Base-by-base conservation (phyloP, 1,140 invertebrate genomes). In the Atta texana region DNA sequence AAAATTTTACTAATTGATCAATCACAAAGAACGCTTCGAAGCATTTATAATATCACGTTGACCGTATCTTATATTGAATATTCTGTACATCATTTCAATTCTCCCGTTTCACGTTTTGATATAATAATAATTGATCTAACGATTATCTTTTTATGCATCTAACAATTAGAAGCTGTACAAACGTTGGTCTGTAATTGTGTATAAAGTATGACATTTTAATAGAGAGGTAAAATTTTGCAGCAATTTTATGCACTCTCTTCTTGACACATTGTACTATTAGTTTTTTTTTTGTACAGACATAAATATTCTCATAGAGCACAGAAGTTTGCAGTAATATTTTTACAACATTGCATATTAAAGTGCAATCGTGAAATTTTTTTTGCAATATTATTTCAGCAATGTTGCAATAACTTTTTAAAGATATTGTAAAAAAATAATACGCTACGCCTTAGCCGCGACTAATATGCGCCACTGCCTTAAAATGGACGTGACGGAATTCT, bases 141-240 rank as follows among this genome's bases (percentile, higher is more conserved):
- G 14, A 74, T 82, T 59, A 61, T 2, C 3, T 39, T 61, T n/a
- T 24, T 63, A 63, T 21, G 12, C 31, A 81, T 69, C 8, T 75
- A 55, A 85, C 6, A 59, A 55, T 66, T 44, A 44, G 16, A 78
- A 53, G 71, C 21, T 85, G 10, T 85, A 85, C 49, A 85, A 78
- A 85, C 63, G 18, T 66, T 63, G 16, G 44, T 74, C 66, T 59
- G 24, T 57, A 82, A 81, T 69, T 10, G 14, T 81, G 12, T 85
- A 75, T 63, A 69, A 81, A 69, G 21, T 71, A 34, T 84, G 39
- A 74, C 28, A 44, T 59, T 85, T 14, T 63, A 44, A 63, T n/a
- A 55, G 3, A 44, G 14, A 64, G 10, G 5, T 51, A 64, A 49
- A 51, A 51, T 34, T 59, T 49, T 53, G 49, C 44, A 68, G 39